phyloP scores from a whole-genome alignment of 2,113 vertebrate genomes.

The Tretioscincus oriximinensis region DNA sequence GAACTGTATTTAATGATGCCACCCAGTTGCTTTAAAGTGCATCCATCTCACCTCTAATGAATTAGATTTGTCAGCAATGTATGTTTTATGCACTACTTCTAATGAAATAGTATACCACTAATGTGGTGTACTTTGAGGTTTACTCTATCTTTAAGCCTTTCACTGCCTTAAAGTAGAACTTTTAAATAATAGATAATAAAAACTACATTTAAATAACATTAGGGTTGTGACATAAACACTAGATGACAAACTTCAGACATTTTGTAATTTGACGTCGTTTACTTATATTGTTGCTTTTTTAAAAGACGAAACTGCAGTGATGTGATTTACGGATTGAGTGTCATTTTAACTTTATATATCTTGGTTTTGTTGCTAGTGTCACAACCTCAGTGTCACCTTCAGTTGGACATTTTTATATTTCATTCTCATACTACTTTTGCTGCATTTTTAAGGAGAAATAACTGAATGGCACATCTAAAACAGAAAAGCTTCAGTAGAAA shows the following conservation, averaged over 20 bases:
- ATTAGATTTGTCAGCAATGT: slow-evolving; percentile 79
- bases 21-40: slow-evolving; percentile 76
- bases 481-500: slow-evolving; percentile 33
- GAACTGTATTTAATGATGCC: slow-evolving; percentile 73
- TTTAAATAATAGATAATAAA: slow-evolving; percentile 82
- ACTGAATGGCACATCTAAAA: slow-evolving; percentile 47
- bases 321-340: slow-evolving; percentile 69
- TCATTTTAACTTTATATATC: slow-evolving; percentile 70
- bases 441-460: slow-evolving; percentile 58
- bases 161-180: slow-evolving; percentile 70
- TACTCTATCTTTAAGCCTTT: slow-evolving; percentile 75
- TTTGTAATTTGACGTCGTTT: slow-evolving; percentile 75
- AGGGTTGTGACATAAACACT: slow-evolving; percentile 79
- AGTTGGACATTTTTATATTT: slow-evolving; percentile 33
- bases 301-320: slow-evolving; percentile 52
- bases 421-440: slow-evolving; percentile 46
- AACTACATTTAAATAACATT: slow-evolving; percentile 79
- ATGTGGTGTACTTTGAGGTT: slow-evolving; percentile 69
- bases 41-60: slow-evolving; percentile 77
- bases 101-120: slow-evolving; percentile 69
- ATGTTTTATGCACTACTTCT: slow-evolving; percentile 79
- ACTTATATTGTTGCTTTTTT: slow-evolving; percentile 63
- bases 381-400: slow-evolving; percentile 68
- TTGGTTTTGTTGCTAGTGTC: slow-evolving; percentile 67
- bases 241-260: slow-evolving; percentile 71